Base-by-base conservation (phyloP, 2,113 vertebrate species). In the Cyanocitta stelleri region DNA sequence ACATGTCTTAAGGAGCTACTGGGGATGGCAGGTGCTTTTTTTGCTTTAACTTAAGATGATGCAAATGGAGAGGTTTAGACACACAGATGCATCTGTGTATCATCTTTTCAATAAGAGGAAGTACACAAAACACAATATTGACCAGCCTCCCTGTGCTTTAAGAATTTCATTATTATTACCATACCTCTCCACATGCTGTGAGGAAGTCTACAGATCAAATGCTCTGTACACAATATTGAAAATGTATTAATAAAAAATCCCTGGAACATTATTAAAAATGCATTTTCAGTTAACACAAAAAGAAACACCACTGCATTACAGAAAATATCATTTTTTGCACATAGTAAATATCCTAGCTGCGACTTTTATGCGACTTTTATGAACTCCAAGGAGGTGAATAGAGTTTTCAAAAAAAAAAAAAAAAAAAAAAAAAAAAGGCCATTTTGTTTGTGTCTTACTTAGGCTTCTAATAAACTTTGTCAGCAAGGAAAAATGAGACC, bases 381-480 rank as follows among this genome's bases (percentile, higher is more conserved):
- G 66, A 94, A 84, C n/a, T 72, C 76, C 81, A 32, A 52, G 62
- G 89, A 94, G 69, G 94, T n/a, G 55, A 95, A 56, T 80, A 26
- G 10, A 83, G 29, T 49, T 96, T 95, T 81, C 16, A 54, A 76
- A 90, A 68, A 89, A 59, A 20, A 37, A 37, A 37, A 37, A 37
- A 37, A 37, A 37, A 37, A 37, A 37, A 37, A 37, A 7, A 44
- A 46, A 46, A 49, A 23, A 46, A 48, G 92, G 62, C 56, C 80
- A 43, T 94, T 97, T 90, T 94, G 81, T 89, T 82, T 85, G 78
- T 68, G 85, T 94, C 95, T 95, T 90, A 49, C 95, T 94, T 87
- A 72, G 79, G 79, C 32, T 96, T 20, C 48, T 97, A 96, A 98
- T 97, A 85, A 96, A 74, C 59, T 93, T 93, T 81, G 58, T 49